Conservation (phyloP, 2,113 vertebrate genomes). For the Hymenochirus boettgeri region DNA sequence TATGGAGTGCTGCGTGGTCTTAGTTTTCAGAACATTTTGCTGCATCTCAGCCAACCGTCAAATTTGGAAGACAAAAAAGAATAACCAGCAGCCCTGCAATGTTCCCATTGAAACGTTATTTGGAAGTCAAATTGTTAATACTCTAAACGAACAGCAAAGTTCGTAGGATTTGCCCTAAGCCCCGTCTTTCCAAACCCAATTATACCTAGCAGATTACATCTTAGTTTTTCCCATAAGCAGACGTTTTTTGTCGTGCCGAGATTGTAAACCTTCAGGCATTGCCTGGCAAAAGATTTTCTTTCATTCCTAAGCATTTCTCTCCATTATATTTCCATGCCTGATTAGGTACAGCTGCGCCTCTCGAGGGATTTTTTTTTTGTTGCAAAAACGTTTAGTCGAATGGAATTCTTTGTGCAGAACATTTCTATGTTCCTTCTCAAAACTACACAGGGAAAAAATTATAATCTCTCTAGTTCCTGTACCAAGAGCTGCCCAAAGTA, state of each 20-base stretch:
- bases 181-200: slow-evolving; percentile 9
- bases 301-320: neutral
- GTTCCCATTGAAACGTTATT: neutral
- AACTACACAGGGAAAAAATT: neutral
- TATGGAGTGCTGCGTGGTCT: too few relatives aligned
- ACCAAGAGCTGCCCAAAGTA: neutral
- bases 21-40: too few relatives aligned
- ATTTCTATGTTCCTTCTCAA: slow-evolving; percentile 7
- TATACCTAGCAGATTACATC: slow-evolving; percentile 4
- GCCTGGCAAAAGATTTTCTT: neutral
- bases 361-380: slow-evolving; percentile 18
- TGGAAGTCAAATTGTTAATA: neutral
- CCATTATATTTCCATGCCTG: slow-evolving; percentile 32
- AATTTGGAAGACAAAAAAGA: too few relatives aligned
- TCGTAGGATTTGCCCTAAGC: neutral
- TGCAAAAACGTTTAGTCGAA: slow-evolving; percentile 19
- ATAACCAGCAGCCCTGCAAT: too few relatives aligned
- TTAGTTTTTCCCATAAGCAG: slow-evolving; percentile 22
- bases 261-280: slow-evolving; percentile 15
- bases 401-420: slow-evolving; percentile 10
- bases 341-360: slow-evolving; percentile 38
- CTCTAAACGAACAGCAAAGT: neutral
- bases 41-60: too few relatives aligned
- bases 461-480: neutral
- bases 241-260: slow-evolving; percentile 24